phyloP scores from a whole-genome alignment of 2,888 invertebrate species.

The Orchestes rusci region DNA sequence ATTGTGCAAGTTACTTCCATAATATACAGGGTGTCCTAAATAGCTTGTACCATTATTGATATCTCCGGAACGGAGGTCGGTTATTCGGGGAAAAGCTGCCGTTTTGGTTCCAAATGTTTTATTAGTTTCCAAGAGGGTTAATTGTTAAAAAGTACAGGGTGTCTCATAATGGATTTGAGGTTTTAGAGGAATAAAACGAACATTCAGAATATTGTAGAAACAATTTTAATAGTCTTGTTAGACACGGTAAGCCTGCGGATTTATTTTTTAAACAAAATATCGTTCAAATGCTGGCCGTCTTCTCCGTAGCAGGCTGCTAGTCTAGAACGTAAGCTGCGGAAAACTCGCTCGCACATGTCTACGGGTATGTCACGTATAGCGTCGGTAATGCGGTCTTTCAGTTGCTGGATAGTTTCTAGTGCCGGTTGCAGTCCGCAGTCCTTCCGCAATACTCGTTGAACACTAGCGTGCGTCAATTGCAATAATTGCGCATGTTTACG shows the following conservation, averaged over 20 bases:
- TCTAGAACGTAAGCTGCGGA: constrained; percentile 2
- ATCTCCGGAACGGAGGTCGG: too few species aligned
- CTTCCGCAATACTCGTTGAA: background rate
- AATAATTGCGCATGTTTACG: too few species aligned
- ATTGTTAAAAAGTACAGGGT: background rate
- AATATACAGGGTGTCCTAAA: too few species aligned
- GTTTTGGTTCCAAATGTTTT: too few species aligned
- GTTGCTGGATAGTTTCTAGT: constrained; percentile 12
- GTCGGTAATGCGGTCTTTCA: constrained; percentile 11
- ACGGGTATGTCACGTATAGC: constrained; percentile 11
- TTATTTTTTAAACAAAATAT: constrained; percentile 3
- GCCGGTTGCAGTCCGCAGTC: background rate
- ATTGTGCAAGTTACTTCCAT: too few species aligned
- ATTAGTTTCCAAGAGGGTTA: too few species aligned
- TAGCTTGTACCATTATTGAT: too few species aligned
- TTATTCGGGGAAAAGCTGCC: too few species aligned
- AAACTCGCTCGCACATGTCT: constrained; percentile 2
- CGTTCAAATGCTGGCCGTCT: constrained; percentile 5
- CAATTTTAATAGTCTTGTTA: background rate
- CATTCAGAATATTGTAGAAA: background rate
- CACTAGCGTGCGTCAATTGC: background rate
- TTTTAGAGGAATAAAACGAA: constrained; percentile 5
- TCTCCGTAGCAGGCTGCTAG: constrained; percentile 1
- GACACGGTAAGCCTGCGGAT: constrained; percentile 1
- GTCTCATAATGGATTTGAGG: background rate